Evolutionary conservation across 2,797 vertebrate species (phyloP).

Genomic region (Anguilla megastoma): DNA sequence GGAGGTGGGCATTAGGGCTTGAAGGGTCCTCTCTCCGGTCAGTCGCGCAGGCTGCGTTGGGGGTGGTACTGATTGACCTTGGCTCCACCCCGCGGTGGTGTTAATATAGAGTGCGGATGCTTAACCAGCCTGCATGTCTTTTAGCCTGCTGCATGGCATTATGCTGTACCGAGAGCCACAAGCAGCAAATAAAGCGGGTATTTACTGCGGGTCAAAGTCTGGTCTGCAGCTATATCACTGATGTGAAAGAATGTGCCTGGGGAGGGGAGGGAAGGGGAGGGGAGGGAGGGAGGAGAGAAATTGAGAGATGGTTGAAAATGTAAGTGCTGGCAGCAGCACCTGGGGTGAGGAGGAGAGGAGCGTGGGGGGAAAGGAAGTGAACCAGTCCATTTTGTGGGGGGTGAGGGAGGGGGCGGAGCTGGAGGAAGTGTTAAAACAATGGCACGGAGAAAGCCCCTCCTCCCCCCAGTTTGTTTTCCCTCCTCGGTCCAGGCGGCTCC

Average conservation of each 20-base stretch:
- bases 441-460: constrained; percentile 55
- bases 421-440: constrained; percentile 79
- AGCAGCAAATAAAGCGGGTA: constrained; percentile 71
- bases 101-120: background rate
- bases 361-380: constrained; percentile 68
- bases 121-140: background rate
- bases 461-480: constrained; percentile 26
- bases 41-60: background rate
- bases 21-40: background rate
- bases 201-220: constrained; percentile 76
- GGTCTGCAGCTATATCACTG: constrained; percentile 53
- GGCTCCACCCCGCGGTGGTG: background rate
- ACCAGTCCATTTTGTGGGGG: constrained; percentile 63
- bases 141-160: background rate
- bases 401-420: constrained; percentile 66
- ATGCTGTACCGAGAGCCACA: constrained; percentile 2
- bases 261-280: constrained; percentile 56
- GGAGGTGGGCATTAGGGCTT: background rate
- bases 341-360: constrained; percentile 62
- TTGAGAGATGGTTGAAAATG: constrained; percentile 49
- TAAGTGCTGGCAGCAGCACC: constrained; percentile 65
- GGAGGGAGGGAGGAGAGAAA: constrained; percentile 52
- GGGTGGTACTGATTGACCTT: background rate
- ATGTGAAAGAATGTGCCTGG: constrained; percentile 74
- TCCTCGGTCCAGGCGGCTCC: too few species aligned